A percentile compares a stretch with the other conserved stretches of the same genome.
Conservation (phyloP, 1,140 invertebrate genomes). For the Diachasma alloeum region DNA sequence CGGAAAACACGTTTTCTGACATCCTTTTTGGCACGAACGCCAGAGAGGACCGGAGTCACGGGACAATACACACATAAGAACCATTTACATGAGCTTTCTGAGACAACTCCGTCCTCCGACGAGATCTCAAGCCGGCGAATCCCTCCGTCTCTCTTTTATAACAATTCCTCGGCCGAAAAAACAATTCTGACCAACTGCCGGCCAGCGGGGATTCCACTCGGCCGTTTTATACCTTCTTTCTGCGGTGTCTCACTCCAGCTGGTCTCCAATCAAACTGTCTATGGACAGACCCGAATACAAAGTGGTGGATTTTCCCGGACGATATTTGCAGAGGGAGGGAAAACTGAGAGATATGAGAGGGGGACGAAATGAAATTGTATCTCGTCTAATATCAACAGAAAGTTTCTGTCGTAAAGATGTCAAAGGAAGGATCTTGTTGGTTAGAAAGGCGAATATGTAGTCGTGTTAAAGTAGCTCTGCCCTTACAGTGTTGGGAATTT, state of each 20-base stretch:
- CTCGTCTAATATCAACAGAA: too few species aligned
- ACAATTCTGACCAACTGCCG: constrained; percentile 13
- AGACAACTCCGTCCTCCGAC: too few species aligned
- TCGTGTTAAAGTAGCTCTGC: too few species aligned
- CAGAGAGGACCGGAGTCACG: neutral
- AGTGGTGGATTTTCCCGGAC: neutral
- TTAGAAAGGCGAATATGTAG: too few species aligned
- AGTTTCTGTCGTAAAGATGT: too few species aligned
- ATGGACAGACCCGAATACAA: neutral
- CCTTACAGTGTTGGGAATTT: too few species aligned
- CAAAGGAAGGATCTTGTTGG: too few species aligned
- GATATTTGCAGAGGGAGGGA: neutral
- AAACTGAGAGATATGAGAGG: neutral
- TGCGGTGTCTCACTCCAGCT: neutral
- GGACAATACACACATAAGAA: neutral
- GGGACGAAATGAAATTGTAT: neutral
- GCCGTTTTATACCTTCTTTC: neutral
- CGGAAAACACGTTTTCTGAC: neutral
- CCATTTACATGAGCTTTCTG: neutral
- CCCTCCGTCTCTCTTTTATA: neutral
- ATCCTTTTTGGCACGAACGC: neutral
- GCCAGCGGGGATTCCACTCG: neutral
- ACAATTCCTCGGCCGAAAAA: neutral
- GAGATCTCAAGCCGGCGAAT: neutral
- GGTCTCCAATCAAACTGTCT: neutral